A percentile compares a stretch with the other conserved stretches of the same genome.
phyloP scores from a whole-genome alignment of 2,888 invertebrate species.

The Apodemia duryi region DNA sequence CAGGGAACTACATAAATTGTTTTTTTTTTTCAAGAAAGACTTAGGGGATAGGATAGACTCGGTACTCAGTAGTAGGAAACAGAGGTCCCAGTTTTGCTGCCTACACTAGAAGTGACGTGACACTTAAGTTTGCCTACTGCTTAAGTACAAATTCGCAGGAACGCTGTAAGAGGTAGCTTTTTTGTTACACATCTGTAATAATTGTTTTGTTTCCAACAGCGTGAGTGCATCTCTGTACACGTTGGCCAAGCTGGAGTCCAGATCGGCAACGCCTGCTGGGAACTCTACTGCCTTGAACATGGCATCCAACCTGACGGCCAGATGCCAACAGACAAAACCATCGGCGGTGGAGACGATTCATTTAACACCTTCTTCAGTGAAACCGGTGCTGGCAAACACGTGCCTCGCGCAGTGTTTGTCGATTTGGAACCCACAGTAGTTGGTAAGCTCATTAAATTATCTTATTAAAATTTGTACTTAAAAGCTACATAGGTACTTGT shows the following conservation, averaged over 20 bases:
- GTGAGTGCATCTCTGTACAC: constrained; percentile 83
- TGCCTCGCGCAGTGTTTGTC: constrained; percentile 95
- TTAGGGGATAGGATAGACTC: no score
- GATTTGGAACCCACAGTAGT: constrained; percentile 98
- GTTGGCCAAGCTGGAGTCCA: constrained; percentile 86
- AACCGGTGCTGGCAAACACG: constrained; percentile 97
- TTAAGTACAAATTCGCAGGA: no score
- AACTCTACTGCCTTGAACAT: constrained; percentile 92
- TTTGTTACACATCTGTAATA: no score
- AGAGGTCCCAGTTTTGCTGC: no score
- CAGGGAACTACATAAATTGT: no score
- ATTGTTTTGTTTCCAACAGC: constrained; percentile 52
- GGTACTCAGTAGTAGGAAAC: no score
- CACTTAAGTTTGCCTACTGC: no score
- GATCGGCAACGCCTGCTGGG: constrained; percentile 95
- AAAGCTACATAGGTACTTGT: no score
- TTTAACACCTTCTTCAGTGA: constrained; percentile 98
- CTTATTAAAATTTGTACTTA: no score
- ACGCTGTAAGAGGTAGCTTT: no score
- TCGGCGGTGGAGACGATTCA: constrained; percentile 94
- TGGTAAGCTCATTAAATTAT: constrained; percentile 45
- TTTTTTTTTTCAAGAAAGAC: no score
- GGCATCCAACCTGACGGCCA: constrained; percentile 96
- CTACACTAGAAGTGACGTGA: no score
- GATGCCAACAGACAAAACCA: constrained; percentile 95